Percentiles rank a stretch among this genome's conserved stretches.
These are phyloP conservation scores for Hexactinellida sp. DNA, from an alignment of 37 sponge, comb jelly and placozoan genomes.

Conservation along the genomic window DNA sequence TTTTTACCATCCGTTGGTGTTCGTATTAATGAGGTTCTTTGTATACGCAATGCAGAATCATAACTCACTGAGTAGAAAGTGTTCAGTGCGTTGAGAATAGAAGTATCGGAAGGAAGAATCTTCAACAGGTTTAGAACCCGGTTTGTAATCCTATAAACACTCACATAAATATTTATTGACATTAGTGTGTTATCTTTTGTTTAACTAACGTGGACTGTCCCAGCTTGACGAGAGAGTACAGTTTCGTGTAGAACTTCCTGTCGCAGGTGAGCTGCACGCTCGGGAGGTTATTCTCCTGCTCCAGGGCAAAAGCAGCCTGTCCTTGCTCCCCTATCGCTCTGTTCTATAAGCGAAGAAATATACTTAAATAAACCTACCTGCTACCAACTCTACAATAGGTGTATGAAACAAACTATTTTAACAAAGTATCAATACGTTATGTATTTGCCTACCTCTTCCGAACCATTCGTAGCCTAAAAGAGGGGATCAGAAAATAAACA, in stretches of 20 bases:
- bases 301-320: constrained; percentile 11
- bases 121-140: constrained; percentile 43
- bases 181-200: too few relatives aligned
- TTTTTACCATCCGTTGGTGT: too few relatives aligned
- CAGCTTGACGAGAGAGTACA: constrained; percentile 47
- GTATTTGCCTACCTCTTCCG: not conserved
- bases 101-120: constrained; percentile 51
- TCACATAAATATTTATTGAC: too few relatives aligned
- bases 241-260: constrained; percentile 26
- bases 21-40: not conserved
- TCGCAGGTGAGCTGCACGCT: constrained; percentile 39
- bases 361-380: too few relatives aligned
- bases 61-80: not conserved
- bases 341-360: not conserved
- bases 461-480: not conserved
- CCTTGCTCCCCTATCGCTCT: not conserved
- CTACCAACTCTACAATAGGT: too few relatives aligned
- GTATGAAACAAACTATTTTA: too few relatives aligned
- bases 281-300: constrained; percentile 44
- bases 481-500: not conserved
- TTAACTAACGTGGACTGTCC: constrained; percentile 32
- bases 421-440: not conserved
- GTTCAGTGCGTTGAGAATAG: constrained; percentile 25
- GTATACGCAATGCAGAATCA: not conserved
- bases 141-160: constrained; percentile 21